A percentile compares a stretch with the other conserved stretches of the same genome.
These are phyloP conservation scores for Ovis canadensis DNA, from an alignment of 2,113 vertebrate genomes.

Conservation along the genomic window DNA sequence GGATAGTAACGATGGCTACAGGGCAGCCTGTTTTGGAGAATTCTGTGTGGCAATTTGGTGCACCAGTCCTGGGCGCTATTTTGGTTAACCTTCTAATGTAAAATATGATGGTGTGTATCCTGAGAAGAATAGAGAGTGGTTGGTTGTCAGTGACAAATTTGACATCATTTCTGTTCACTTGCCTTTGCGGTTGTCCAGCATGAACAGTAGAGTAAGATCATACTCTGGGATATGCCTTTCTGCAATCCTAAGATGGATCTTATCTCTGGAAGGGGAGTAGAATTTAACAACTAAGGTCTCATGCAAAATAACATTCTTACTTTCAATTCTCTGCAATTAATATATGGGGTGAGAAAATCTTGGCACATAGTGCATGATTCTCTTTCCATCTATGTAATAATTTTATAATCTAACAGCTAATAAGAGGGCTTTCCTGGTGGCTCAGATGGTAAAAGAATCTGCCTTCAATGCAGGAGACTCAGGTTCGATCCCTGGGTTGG, in stretches of 20 bases:
- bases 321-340: not conserved
- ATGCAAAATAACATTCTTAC: conserved; percentile 21
- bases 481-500: not conserved
- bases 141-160: conserved; percentile 18
- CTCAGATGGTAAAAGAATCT: not conserved
- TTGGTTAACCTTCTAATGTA: conserved; percentile 66
- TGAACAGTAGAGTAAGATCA: not conserved
- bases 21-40: not conserved
- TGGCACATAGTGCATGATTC: not conserved
- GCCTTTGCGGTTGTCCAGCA: not conserved
- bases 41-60: conserved; percentile 12
- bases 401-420: not conserved
- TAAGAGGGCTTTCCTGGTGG: not conserved
- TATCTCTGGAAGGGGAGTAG: not conserved
- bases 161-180: not conserved
- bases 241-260: not conserved
- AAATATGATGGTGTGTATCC: conserved; percentile 68
- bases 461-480: not conserved
- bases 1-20: not conserved
- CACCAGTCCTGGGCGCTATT: not conserved
- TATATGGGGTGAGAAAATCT: not conserved
- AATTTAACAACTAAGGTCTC: conserved; percentile 33
- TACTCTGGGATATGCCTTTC: not conserved
- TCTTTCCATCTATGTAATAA: not conserved
- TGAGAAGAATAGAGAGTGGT: not conserved